These are phyloP conservation scores for Phoenicopterus ruber DNA, from an alignment of 2,113 vertebrate species.

Conservation along the genomic window DNA sequence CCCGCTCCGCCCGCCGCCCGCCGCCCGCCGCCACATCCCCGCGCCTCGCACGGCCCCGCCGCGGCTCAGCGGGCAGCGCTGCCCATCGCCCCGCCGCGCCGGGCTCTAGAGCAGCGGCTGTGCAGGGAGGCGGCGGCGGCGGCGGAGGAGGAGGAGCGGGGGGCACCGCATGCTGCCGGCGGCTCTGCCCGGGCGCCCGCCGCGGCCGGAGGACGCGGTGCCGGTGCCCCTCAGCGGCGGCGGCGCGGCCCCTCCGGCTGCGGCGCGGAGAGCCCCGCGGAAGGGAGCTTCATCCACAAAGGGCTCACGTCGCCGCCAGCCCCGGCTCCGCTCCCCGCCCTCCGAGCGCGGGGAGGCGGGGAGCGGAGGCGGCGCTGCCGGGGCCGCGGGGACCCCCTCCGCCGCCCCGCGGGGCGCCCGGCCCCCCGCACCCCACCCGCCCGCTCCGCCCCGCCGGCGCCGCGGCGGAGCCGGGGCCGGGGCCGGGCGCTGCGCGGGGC, in stretches of 20 bases:
- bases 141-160: background rate
- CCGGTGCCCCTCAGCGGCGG: background rate
- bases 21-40: background rate
- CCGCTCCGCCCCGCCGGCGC: background rate
- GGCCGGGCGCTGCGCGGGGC: background rate
- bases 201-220: background rate
- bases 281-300: constrained; percentile 54
- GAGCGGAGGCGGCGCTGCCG: background rate
- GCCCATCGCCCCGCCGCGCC: background rate
- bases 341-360: background rate
- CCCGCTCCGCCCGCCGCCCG: background rate
- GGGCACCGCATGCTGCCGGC: background rate
- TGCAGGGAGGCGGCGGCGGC: background rate
- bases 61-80: background rate
- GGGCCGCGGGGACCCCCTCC: background rate
- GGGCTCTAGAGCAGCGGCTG: background rate
- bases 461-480: background rate
- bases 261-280: background rate
- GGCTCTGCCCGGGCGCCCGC: background rate
- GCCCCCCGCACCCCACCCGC: too few relatives aligned
- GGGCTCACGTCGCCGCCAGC: constrained; percentile 38
- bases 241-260: background rate
- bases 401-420: background rate
- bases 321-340: background rate
- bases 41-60: background rate